Evolutionary conservation across 2,797 vertebrate species (phyloP), one percentile per base, ranked within the genome.

Genomic region (Dicrostonyx torquatus): DNA sequence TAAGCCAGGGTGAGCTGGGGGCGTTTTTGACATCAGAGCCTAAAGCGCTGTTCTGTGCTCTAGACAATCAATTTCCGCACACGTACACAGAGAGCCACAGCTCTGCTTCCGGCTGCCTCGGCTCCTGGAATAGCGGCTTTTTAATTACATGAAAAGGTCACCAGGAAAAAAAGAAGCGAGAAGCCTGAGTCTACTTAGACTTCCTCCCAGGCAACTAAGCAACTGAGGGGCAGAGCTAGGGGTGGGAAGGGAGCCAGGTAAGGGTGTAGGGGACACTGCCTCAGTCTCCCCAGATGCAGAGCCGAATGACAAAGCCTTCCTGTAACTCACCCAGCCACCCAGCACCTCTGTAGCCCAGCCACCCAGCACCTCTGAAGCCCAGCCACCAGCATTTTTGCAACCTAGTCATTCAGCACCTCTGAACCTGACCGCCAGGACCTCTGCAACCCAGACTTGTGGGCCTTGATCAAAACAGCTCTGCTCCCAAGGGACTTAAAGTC

Each of bases 71-170:
- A 76, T 94, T 93, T 95, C 96, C 94, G 48, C 72, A 96, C 91
- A 96, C 91, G 88, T 66, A 85, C 93, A 60, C 93, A 31, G 87
- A 53, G 73, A 87, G 88, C 89, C 34, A 75, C 11, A 2, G 37
- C 90, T 83, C 68, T 2, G 85, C 96, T 95, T 79, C 93, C 22
- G 68, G 95, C 90, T 1, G 89, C 90, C 78, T 77, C 37, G 6
- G 17, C 95, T 96, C 95, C 96, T 93, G 91, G 92, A 97, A 93
- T 86, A 92, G 95, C 94, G 92, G 94, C 89, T 92, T 97, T 96
- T 97, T 96, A 96, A 96, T 97, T 96, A 97, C 95, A 89, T 2
- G 45, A 93, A 97, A 97, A 96, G 96, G 96, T 96, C 95, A 95
- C 94, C 94, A 82, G 91, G 5, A 92, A 84, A 82, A 55, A 83